Percentiles rank a stretch among this genome's conserved stretches.
phyloP scores from a whole-genome alignment of 2,113 vertebrate species.

The Rana temporaria region DNA sequence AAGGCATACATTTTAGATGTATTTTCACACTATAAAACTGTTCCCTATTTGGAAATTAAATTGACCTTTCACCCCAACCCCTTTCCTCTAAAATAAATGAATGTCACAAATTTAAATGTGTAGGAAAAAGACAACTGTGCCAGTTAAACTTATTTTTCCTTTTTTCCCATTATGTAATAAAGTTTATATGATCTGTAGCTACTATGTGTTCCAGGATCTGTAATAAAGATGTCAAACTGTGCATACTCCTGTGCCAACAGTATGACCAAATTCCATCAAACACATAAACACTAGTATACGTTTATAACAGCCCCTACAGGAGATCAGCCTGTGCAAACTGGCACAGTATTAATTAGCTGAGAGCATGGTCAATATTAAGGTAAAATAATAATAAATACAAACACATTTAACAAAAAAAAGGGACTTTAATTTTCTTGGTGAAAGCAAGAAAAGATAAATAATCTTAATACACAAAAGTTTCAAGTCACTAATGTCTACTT shows the following conservation, averaged over 20 bases:
- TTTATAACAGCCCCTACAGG: slow-evolving; percentile 29
- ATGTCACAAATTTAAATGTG: slow-evolving; percentile 19
- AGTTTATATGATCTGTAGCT: slow-evolving; percentile 35
- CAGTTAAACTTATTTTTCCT: slow-evolving; percentile 6
- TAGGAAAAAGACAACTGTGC: slow-evolving; percentile 7
- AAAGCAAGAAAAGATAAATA: too few species aligned
- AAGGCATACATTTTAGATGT: slow-evolving; percentile 56
- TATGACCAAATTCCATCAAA: slow-evolving; percentile 26
- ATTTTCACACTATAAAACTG: slow-evolving; percentile 69
- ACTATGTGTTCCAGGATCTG: slow-evolving; percentile 19
- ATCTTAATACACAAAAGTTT: too few species aligned
- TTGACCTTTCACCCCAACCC: slow-evolving; percentile 35
- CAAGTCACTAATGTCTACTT: too few species aligned
- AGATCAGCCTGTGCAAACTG: slow-evolving; percentile 19
- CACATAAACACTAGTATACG: slow-evolving; percentile 18
- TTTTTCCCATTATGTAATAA: slow-evolving; percentile 23
- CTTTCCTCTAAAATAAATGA: not conserved
- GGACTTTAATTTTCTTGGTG: not conserved
- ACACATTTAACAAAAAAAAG: not conserved
- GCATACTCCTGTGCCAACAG: slow-evolving; percentile 22
- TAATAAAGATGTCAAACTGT: slow-evolving; percentile 52
- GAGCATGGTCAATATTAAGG: not conserved
- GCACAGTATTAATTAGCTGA: not conserved
- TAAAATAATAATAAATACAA: not conserved
- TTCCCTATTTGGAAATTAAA: slow-evolving; percentile 59